Percentiles rank a stretch among this genome's conserved stretches.
Conservation (phyloP, 2,888 invertebrate species). For the Ennomos fuscantarius region DNA sequence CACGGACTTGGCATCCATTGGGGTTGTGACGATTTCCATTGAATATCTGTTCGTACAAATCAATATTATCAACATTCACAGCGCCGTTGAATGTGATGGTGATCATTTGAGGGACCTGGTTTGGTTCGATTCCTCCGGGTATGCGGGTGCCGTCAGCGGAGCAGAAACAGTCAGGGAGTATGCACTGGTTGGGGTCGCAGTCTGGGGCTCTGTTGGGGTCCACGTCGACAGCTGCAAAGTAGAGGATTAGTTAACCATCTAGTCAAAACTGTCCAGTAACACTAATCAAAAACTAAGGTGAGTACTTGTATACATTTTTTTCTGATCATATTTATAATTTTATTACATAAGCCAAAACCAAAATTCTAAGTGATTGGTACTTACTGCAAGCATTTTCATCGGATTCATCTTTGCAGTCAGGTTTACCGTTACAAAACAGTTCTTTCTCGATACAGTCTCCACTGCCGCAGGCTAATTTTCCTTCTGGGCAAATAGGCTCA, state of each 20-base stretch:
- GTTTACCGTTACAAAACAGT: slow-evolving; percentile 96
- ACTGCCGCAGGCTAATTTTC: slow-evolving; percentile 95
- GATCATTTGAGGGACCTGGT: slow-evolving; percentile 96
- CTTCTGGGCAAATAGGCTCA: slow-evolving; percentile 96
- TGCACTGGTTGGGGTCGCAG: slow-evolving; percentile 95
- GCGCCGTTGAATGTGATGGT: slow-evolving; percentile 97
- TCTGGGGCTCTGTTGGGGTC: slow-evolving; percentile 97
- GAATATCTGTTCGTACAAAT: slow-evolving; percentile 95
- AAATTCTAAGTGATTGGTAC: slow-evolving; percentile 67
- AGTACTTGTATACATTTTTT: too few relatives aligned
- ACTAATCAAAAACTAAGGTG: too few relatives aligned
- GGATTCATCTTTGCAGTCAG: slow-evolving; percentile 97
- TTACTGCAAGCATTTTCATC: slow-evolving; percentile 98
- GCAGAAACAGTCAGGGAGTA: slow-evolving; percentile 96
- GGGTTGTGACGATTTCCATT: slow-evolving; percentile 94
- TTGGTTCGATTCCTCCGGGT: slow-evolving; percentile 92
- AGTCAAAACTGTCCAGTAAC: not conserved
- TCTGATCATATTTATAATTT: too few relatives aligned
- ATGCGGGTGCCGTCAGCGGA: slow-evolving; percentile 96
- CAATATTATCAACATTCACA: slow-evolving; percentile 96
- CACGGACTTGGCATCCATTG: slow-evolving; percentile 94
- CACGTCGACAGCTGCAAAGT: slow-evolving; percentile 90
- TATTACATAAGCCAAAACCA: not conserved
- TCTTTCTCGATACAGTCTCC: slow-evolving; percentile 96
- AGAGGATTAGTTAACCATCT: not conserved